Evolutionary conservation across 2,113 vertebrate genomes (phyloP).

Genomic region (Mormyrus iriodes): DNA sequence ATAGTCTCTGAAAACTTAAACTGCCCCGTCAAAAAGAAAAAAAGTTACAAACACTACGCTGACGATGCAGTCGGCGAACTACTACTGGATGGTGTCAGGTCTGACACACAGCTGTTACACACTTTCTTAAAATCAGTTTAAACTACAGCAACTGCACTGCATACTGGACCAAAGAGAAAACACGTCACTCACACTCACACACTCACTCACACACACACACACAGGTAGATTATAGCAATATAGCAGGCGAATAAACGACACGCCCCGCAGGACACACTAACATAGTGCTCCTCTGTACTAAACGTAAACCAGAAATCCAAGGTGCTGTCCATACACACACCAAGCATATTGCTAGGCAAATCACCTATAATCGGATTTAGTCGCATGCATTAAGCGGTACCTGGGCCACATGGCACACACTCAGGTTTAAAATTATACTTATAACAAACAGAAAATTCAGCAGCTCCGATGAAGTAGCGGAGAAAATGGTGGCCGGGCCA

Average conservation of each 20-base stretch:
- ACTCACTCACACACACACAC: too few relatives aligned
- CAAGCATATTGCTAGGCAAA: background rate
- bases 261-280: background rate
- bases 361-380: background rate
- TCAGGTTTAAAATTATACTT: background rate
- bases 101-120: background rate
- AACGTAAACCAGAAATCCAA: background rate
- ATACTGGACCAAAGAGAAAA: background rate
- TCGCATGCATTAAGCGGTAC: background rate
- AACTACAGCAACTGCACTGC: background rate
- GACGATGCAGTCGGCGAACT: background rate
- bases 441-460: background rate
- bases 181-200: background rate
- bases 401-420: background rate
- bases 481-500: conserved; percentile 25
- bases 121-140: background rate
- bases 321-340: background rate
- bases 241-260: background rate
- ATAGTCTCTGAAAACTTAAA: background rate
- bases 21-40: background rate
- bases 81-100: background rate
- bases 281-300: background rate
- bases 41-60: background rate
- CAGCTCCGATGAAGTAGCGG: background rate
- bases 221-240: background rate